Conservation (phyloP, 1,140 invertebrate genomes). For the Aricia agestis region DNA sequence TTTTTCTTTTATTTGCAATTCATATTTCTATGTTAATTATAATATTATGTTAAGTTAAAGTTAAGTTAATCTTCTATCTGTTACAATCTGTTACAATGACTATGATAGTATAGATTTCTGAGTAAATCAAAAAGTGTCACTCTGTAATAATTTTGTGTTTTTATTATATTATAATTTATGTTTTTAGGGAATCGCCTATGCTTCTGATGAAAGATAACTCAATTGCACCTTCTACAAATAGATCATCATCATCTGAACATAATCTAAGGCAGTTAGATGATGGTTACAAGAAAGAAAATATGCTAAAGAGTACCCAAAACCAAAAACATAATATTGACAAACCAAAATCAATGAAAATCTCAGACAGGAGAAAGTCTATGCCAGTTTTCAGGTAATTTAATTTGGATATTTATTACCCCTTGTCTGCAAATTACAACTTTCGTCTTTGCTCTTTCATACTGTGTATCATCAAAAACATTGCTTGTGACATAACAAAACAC, state of each 20-base stretch:
- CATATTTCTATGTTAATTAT: no score
- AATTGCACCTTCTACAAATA: not conserved
- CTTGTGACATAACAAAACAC: not conserved
- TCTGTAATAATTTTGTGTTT: not conserved
- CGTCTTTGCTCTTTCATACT: not conserved
- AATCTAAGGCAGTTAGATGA: not conserved
- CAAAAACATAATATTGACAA: slow-evolving; percentile 18
- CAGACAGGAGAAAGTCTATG: slow-evolving; percentile 47
- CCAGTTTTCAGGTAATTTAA: slow-evolving; percentile 34
- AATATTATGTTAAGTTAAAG: no score
- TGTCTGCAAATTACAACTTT: slow-evolving; percentile 14
- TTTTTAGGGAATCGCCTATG: not conserved
- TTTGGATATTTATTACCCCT: not conserved
- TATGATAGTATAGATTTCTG: no score
- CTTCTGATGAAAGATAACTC: not conserved
- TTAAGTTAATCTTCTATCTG: no score
- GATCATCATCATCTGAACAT: slow-evolving; percentile 9
- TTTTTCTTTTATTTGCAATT: no score
- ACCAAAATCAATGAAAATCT: slow-evolving; percentile 35
- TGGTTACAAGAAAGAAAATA: slow-evolving; percentile 18
- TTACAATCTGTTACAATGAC: no score
- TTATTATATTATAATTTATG: not conserved
- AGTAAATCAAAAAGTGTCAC: no score
- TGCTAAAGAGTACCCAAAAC: slow-evolving; percentile 10
- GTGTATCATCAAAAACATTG: no score